A percentile compares a stretch with the other conserved stretches of the same genome.
phyloP scores from a whole-genome alignment of 1,140 invertebrate species.

The Thalassaphorura encarpata region DNA sequence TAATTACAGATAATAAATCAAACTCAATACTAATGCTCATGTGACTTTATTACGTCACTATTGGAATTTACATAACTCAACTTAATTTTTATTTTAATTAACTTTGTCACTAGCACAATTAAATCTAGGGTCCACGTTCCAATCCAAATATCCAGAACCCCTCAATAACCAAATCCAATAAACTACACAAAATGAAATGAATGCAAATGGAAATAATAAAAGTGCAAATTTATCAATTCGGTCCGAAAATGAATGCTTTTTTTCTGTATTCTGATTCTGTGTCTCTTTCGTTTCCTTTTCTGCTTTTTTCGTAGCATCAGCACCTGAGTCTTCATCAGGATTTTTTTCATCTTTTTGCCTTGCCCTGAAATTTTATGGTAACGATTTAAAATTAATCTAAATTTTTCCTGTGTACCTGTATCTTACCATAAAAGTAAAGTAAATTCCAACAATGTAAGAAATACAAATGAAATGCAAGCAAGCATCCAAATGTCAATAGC shows the following conservation, averaged over 20 bases:
- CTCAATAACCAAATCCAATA: not conserved
- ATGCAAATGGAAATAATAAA: not conserved
- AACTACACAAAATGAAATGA: not conserved
- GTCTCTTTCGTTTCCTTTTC: not conserved
- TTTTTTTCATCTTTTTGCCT: not conserved
- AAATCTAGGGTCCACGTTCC: not conserved
- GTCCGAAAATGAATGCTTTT: too few species aligned
- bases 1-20: too few species aligned
- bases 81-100: too few species aligned
- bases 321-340: not conserved
- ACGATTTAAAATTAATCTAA: not conserved
- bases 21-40: too few species aligned
- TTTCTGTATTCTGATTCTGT: not conserved
- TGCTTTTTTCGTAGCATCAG: not conserved
- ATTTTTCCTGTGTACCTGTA: not conserved
- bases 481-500: slow-evolving; percentile 63
- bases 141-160: not conserved
- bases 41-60: too few species aligned
- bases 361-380: not conserved
- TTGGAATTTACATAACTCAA: too few species aligned
- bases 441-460: slow-evolving; percentile 47
- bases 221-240: too few species aligned
- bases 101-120: too few species aligned
- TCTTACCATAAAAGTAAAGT: not conserved
- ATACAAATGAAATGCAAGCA: slow-evolving; percentile 59